Evolutionary conservation across 2,888 invertebrate species (phyloP).

Genomic region (Eulithis testata): DNA sequence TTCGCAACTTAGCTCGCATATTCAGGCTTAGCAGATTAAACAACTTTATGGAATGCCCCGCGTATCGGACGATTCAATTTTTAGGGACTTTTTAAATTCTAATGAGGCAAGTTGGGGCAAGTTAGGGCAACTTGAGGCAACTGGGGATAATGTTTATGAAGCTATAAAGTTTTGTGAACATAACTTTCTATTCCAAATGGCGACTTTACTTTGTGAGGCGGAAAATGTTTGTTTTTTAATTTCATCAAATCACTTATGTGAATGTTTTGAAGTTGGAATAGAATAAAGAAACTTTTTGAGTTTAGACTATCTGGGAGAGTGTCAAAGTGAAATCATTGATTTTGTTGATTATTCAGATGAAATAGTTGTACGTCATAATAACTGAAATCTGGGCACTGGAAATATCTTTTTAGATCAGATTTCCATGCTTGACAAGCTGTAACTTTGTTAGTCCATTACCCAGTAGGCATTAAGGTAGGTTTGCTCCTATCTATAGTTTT

Average conservation of each 20-base stretch:
- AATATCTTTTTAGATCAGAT: too few species aligned
- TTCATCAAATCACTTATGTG: constrained; percentile 3
- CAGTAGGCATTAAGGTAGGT: too few species aligned
- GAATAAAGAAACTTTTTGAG: neutral
- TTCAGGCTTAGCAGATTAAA: constrained; percentile 55
- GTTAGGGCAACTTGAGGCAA: constrained; percentile 43
- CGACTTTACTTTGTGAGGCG: neutral
- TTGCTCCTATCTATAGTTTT: too few species aligned
- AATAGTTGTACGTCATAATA: too few species aligned
- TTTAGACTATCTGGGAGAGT: too few species aligned
- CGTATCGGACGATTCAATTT: constrained; percentile 39
- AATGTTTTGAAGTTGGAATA: constrained; percentile 9
- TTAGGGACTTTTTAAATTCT: constrained; percentile 28
- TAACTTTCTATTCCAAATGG: constrained; percentile 17
- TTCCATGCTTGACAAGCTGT: too few species aligned
- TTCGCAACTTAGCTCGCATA: constrained; percentile 49
- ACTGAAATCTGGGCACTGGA: too few species aligned
- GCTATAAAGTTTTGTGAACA: constrained; percentile 19
- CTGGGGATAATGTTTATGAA: constrained; percentile 16
- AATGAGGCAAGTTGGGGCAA: constrained; percentile 43
- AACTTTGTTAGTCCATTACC: too few species aligned
- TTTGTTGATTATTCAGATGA: too few species aligned
- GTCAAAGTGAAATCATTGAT: too few species aligned
- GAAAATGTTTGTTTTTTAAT: constrained; percentile 16
- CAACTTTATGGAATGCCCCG: constrained; percentile 45